A percentile compares a stretch with the other conserved stretches of the same genome.
Conservation (phyloP, 2,888 invertebrate species). For the Drosophila dives region DNA sequence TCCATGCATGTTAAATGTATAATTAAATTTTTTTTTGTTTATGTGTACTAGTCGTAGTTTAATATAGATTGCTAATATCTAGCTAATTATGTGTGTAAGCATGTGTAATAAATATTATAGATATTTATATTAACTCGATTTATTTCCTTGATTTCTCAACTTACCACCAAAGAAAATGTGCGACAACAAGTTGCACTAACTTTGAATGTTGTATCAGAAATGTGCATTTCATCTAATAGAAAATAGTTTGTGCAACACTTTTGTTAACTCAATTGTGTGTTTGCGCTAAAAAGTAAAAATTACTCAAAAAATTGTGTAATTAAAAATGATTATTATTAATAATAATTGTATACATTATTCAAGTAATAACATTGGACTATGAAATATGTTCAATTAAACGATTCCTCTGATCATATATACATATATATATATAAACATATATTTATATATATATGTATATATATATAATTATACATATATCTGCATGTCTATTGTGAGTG, state of each 20-base stretch:
- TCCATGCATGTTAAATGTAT: slow-evolving; percentile 9
- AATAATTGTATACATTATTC: slow-evolving; percentile 4
- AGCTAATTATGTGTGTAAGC: slow-evolving; percentile 20
- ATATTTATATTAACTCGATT: slow-evolving; percentile 23
- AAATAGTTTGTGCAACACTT: background rate
- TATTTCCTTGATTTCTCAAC: slow-evolving; percentile 1
- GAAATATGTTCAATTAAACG: slow-evolving; percentile 1
- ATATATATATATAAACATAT: background rate
- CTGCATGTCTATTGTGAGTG: slow-evolving; percentile 2
- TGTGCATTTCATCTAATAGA: slow-evolving; percentile 3
- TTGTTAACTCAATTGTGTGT: background rate
- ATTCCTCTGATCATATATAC: background rate
- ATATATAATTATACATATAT: background rate
- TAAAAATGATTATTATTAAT: slow-evolving; percentile 2
- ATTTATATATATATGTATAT: background rate
- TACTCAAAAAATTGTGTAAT: background rate
- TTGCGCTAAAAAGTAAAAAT: background rate
- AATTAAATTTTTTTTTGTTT: background rate
- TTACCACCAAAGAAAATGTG: background rate
- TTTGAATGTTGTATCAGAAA: slow-evolving; percentile 4
- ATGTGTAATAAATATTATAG: slow-evolving; percentile 40
- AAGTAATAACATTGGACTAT: slow-evolving; percentile 5
- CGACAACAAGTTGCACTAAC: background rate
- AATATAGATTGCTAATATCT: slow-evolving; percentile 23
- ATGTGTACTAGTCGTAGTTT: slow-evolving; percentile 19